Percentiles rank a stretch among this genome's conserved stretches.
These are phyloP conservation scores for Mesocentrotus franciscanus DNA, from an alignment of 53 echinoderm and acorn worm species.

Conservation along the genomic window DNA sequence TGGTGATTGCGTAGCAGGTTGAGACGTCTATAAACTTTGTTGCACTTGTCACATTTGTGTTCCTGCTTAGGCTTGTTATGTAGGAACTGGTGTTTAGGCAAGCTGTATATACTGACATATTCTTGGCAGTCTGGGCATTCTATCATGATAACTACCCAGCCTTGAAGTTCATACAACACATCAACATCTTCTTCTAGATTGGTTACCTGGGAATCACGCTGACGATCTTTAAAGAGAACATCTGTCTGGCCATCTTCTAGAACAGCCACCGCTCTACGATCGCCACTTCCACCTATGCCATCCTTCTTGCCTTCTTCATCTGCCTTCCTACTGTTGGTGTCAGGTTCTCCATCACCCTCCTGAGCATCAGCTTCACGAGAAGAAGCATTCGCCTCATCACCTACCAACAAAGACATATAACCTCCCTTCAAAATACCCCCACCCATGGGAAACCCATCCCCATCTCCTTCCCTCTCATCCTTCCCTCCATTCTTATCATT, in stretches of 20 bases:
- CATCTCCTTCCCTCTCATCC: conserved; percentile 34
- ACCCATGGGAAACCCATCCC: conserved; percentile 62
- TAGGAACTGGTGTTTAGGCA: conserved; percentile 56
- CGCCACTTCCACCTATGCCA: neutral
- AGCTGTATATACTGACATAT: conserved; percentile 69
- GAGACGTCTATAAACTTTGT: conserved; percentile 77
- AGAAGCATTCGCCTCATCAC: conserved; percentile 32
- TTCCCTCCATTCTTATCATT: conserved; percentile 10
- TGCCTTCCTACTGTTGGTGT: neutral
- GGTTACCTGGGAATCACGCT: neutral
- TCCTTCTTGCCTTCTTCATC: conserved; percentile 20
- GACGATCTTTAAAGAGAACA: conserved; percentile 42
- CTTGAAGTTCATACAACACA: conserved; percentile 63
- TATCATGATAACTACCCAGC: conserved; percentile 64
- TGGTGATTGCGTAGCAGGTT: conserved; percentile 79
- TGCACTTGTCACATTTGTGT: conserved; percentile 77
- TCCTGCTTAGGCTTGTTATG: conserved; percentile 55
- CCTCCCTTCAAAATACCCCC: conserved; percentile 64
- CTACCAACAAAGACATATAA: conserved; percentile 65
- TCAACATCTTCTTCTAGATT: conserved; percentile 61
- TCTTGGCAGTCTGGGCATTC: conserved; percentile 65
- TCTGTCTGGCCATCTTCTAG: conserved; percentile 54
- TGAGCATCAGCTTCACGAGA: neutral
- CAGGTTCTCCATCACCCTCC: neutral
- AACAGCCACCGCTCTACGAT: conserved; percentile 46